Evolutionary conservation across 2,113 vertebrate genomes (phyloP).

Genomic region (Sorex araneus): DNA sequence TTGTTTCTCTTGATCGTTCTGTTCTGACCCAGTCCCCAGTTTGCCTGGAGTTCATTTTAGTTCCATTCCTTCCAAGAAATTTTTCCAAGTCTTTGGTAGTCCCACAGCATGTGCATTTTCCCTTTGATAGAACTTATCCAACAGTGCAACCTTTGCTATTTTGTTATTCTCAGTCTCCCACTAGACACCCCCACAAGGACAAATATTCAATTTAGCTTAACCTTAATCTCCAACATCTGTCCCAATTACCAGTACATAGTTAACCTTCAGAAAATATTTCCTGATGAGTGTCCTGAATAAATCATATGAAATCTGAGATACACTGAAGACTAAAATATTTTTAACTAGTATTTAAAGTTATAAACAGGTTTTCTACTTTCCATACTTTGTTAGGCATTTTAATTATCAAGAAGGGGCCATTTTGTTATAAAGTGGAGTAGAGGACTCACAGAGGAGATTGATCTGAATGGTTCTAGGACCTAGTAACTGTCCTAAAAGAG

Average conservation of each 20-base stretch:
- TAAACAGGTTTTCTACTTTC: not conserved
- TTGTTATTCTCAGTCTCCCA: not conserved
- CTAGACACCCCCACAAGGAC: not conserved
- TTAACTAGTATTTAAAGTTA: conserved; percentile 36
- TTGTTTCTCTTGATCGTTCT: not conserved
- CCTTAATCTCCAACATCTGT: conserved; percentile 11
- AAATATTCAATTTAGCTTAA: conserved; percentile 41
- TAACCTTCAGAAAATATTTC: conserved; percentile 1
- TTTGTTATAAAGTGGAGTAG: not conserved
- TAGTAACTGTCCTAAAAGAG: not conserved
- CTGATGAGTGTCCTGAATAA: conserved; percentile 14
- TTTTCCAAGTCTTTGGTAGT: not conserved
- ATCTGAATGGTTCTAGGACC: not conserved
- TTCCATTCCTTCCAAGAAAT: not conserved
- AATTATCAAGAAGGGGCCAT: conserved; percentile 14
- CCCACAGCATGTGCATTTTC: not conserved
- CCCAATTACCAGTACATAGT: not conserved
- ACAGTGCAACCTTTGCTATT: not conserved
- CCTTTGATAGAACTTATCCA: not conserved
- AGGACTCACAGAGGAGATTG: not conserved
- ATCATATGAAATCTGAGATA: conserved; percentile 41
- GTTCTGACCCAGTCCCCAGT: not conserved
- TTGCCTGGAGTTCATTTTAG: not conserved
- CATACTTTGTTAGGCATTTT: not conserved
- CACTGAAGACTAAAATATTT: not conserved